phyloP scores from a whole-genome alignment of 2,797 vertebrate species.

The Trichosurus vulpecula region DNA sequence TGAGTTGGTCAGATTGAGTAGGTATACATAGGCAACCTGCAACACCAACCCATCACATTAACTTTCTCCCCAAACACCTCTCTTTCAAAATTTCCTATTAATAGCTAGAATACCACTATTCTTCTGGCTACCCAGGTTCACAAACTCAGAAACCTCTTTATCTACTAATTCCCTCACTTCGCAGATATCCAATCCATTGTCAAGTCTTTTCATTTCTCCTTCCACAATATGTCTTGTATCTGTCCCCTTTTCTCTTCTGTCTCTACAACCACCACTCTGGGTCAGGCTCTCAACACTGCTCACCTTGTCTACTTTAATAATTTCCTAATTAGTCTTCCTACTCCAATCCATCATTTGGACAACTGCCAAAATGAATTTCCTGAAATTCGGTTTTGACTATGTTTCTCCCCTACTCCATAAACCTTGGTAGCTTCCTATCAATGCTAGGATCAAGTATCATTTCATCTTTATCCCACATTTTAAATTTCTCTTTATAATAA shows the following conservation, averaged over 20 bases:
- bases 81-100: background rate
- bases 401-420: background rate
- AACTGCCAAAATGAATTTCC: background rate
- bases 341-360: background rate
- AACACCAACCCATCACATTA: background rate
- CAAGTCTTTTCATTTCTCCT: background rate
- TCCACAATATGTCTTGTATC: background rate
- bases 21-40: background rate
- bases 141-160: background rate
- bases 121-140: background rate
- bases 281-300: background rate
- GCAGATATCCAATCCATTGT: background rate
- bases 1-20: background rate
- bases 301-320: background rate
- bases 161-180: background rate
- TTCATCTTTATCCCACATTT: background rate
- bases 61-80: background rate
- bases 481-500: background rate
- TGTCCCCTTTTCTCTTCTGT: background rate
- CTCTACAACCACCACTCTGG: background rate
- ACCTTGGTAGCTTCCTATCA: background rate
- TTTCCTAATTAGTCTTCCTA: background rate
- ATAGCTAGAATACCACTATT: background rate
- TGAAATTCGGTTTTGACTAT: background rate
- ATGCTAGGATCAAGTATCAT: background rate